Evolutionary conservation across 2,888 invertebrate species (phyloP).

Genomic region (Allolobophora icterica): DNA sequence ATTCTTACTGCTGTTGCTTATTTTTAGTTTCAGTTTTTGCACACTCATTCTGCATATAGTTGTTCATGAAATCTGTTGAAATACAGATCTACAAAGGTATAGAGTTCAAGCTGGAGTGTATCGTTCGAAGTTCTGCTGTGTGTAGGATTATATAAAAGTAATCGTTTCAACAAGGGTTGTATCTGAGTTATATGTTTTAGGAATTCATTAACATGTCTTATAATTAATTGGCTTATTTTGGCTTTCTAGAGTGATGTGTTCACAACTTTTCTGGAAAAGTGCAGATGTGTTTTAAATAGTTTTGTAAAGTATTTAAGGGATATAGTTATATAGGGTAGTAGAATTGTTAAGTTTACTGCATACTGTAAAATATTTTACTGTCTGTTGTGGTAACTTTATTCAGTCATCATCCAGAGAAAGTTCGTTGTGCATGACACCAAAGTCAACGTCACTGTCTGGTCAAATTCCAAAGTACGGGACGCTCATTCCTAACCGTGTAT

Average conservation of each 20-base stretch:
- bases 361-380: not conserved
- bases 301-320: not conserved
- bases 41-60: not conserved
- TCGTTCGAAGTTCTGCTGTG: not conserved
- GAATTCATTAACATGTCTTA: not conserved
- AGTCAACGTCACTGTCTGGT: conserved; percentile 9
- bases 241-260: not conserved
- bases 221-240: conserved; percentile 2
- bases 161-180: not conserved
- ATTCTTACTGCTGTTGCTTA: not conserved
- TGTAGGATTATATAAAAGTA: not conserved
- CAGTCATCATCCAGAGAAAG: conserved; percentile 41
- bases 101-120: not conserved
- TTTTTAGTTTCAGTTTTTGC: not conserved
- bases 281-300: not conserved
- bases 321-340: not conserved
- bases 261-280: not conserved
- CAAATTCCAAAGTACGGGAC: conserved; percentile 72
- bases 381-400: not conserved
- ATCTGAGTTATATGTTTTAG: not conserved
- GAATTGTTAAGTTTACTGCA: not conserved
- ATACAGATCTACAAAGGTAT: not conserved
- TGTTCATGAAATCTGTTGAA: not conserved
- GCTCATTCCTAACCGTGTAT: conserved; percentile 89
- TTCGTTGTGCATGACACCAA: conserved; percentile 38